Evolutionary conservation across 1,140 invertebrate genomes (phyloP).

Genomic region (Mercenaria mercenaria): DNA sequence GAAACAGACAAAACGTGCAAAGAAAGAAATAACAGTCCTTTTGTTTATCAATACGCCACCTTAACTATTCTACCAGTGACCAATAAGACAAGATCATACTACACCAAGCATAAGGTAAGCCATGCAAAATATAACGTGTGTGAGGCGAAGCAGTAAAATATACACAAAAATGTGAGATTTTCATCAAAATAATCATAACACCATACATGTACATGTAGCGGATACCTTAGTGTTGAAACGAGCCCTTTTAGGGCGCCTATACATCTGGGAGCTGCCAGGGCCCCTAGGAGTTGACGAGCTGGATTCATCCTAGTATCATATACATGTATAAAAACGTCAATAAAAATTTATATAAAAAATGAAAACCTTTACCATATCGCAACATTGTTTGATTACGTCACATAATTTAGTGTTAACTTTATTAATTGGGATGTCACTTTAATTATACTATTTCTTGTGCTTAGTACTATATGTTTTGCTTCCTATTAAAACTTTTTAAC

Average conservation of each 20-base stretch:
- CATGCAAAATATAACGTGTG: not conserved
- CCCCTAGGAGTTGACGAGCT: conserved; percentile 56
- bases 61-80: not conserved
- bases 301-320: conserved; percentile 49
- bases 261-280: conserved; percentile 58
- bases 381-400: no score
- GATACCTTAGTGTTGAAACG: conserved; percentile 54
- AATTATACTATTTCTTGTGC: no score
- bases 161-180: not conserved
- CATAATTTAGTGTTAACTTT: no score
- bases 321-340: not conserved
- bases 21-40: no score
- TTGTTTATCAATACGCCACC: not conserved
- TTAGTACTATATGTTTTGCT: no score
- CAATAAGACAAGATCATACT: not conserved
- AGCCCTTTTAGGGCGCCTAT: conserved; percentile 56
- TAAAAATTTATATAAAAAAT: no score
- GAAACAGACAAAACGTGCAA: no score
- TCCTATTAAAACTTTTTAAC: no score
- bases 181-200: conserved; percentile 5
- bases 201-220: conserved; percentile 37
- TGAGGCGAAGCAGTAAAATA: conserved; percentile 21
- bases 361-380: no score
- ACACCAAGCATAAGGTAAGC: not conserved
- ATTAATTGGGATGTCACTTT: no score